A percentile compares a stretch with the other conserved stretches of the same genome.
Evolutionary conservation across 2,888 invertebrate species (phyloP).

Genomic region (Drosophila testacea): DNA sequence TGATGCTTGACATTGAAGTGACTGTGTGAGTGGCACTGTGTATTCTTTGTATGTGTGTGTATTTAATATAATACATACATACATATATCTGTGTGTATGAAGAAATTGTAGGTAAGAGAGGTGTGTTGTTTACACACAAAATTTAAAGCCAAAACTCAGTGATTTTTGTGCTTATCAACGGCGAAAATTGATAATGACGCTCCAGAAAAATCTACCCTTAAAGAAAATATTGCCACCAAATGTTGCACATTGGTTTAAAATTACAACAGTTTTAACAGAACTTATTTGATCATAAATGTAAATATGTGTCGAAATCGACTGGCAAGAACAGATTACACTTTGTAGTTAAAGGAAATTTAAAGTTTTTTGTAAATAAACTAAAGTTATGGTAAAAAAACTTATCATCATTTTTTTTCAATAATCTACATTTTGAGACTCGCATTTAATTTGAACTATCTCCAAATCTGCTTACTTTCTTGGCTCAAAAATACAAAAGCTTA

Average conservation of each 20-base stretch:
- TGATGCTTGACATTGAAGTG: slow-evolving; percentile 74
- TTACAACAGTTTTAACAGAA: not conserved
- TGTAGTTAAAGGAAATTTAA: no score
- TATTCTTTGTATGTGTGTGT: slow-evolving; percentile 16
- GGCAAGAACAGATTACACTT: no score
- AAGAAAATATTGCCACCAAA: slow-evolving; percentile 32
- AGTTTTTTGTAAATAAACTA: no score
- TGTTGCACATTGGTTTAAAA: slow-evolving; percentile 50
- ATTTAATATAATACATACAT: no score
- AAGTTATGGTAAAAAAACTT: no score
- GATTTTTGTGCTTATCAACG: slow-evolving; percentile 71
- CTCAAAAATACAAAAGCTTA: no score
- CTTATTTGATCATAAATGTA: no score
- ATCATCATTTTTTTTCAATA: no score
- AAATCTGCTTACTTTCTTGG: no score
- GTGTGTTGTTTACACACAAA: slow-evolving; percentile 70
- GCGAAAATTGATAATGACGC: slow-evolving; percentile 59
- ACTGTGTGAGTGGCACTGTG: slow-evolving; percentile 63
- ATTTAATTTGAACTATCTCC: no score
- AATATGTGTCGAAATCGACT: no score
- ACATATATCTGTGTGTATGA: slow-evolving; percentile 3
- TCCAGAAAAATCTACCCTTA: slow-evolving; percentile 16
- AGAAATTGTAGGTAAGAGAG: not conserved
- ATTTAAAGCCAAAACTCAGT: slow-evolving; percentile 73
- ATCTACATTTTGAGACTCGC: no score